These are phyloP conservation scores for Dusona sp. DNA, from an alignment of 2,888 invertebrate species.

Conservation along the genomic window DNA sequence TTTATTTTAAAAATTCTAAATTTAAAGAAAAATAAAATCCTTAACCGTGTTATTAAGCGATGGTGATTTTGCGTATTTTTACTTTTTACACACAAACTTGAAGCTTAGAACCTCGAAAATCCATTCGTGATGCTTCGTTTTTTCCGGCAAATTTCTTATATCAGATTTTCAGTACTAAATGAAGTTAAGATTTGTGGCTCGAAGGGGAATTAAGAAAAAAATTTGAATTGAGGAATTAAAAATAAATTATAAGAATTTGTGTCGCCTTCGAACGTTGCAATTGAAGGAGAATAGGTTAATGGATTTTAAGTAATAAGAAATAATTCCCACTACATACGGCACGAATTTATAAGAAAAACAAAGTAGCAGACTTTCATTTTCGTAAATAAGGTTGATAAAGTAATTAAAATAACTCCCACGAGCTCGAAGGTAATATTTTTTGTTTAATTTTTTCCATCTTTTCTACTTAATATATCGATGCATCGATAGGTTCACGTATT, in stretches of 20 bases:
- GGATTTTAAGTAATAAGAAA: neutral
- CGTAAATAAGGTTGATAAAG: conserved; percentile 42
- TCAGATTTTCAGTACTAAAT: neutral
- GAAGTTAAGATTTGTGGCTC: neutral
- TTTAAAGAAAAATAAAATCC: neutral
- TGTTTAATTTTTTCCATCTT: neutral
- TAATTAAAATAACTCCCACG: conserved; percentile 57
- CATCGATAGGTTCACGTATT: conserved; percentile 43
- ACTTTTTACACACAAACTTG: neutral
- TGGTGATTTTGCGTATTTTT: neutral
- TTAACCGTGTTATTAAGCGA: no score
- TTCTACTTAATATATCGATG: conserved; percentile 33
- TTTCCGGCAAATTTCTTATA: neutral
- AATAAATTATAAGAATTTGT: no score
- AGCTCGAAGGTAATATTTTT: neutral
- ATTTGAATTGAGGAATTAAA: no score
- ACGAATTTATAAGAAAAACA: neutral
- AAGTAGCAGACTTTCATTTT: neutral
- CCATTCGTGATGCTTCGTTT: neutral
- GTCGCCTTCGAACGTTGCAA: no score
- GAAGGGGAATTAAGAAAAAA: no score
- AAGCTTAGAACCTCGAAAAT: neutral
- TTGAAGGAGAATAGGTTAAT: neutral
- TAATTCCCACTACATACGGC: neutral
- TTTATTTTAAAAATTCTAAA: neutral